These are phyloP conservation scores for Phocides pigmalion DNA, from an alignment of 1,140 invertebrate species.

Conservation along the genomic window DNA sequence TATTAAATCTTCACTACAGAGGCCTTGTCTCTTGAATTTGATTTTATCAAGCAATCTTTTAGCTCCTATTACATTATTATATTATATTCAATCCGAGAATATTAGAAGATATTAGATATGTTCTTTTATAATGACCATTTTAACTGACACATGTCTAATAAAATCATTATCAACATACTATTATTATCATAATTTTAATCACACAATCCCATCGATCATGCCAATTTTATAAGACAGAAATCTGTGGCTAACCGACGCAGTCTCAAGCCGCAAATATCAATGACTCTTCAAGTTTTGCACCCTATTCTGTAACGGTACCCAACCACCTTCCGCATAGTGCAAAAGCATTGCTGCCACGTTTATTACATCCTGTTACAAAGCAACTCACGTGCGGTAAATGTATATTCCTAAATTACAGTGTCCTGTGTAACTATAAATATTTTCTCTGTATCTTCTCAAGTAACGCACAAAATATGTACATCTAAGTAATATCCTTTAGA, in stretches of 20 bases:
- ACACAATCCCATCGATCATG: not conserved
- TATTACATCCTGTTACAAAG: slow-evolving; percentile 2
- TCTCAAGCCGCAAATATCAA: slow-evolving; percentile 18
- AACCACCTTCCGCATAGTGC: slow-evolving; percentile 23
- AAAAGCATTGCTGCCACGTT: slow-evolving; percentile 1
- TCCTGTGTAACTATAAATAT: not conserved
- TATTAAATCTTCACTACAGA: slow-evolving; percentile 6
- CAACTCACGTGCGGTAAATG: not conserved
- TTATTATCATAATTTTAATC: not conserved
- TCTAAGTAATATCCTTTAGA: no score
- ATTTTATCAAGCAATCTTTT: not conserved
- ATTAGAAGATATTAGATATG: no score
- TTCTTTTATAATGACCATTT: no score
- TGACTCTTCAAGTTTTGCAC: slow-evolving; percentile 21
- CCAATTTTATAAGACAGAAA: not conserved
- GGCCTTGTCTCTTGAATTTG: slow-evolving; percentile 3
- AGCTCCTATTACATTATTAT: no score
- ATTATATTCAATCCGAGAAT: no score
- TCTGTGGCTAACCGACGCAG: slow-evolving; percentile 6
- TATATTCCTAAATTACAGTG: not conserved
- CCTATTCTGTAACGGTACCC: slow-evolving; percentile 9
- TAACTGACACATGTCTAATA: no score
- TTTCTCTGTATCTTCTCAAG: no score
- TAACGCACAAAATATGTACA: no score
- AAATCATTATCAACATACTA: no score